These are phyloP conservation scores for Zele albiditarsus DNA, from an alignment of 2,888 invertebrate species.

Conservation along the genomic window DNA sequence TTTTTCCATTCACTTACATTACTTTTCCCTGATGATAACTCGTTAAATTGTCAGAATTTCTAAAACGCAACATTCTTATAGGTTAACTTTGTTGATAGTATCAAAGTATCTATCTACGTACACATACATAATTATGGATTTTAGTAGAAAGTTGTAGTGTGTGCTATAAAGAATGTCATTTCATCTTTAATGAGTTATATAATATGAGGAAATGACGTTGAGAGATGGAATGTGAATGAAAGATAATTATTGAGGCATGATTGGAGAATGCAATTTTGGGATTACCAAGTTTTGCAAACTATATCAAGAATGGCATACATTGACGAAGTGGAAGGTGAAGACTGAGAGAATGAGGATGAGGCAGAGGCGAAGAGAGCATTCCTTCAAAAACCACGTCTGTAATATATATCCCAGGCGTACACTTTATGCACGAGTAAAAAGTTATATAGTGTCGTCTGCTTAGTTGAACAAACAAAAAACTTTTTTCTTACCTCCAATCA, in stretches of 20 bases:
- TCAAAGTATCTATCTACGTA: too few relatives aligned
- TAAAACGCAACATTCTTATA: background rate
- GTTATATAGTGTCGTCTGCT: constrained; percentile 29
- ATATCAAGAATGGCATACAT: background rate
- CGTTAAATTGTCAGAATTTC: background rate
- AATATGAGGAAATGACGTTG: background rate
- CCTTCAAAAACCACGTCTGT: constrained; percentile 9
- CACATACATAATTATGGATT: background rate
- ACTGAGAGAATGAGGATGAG: background rate
- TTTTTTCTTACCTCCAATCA: constrained; percentile 25
- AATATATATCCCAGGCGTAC: background rate
- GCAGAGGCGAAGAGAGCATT: background rate
- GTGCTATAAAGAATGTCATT: background rate
- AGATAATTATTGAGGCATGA: constrained; percentile 34
- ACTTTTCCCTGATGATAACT: too few relatives aligned
- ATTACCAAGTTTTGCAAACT: constrained; percentile 34
- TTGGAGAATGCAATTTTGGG: constrained; percentile 14
- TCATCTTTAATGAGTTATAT: background rate
- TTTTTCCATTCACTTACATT: too few relatives aligned
- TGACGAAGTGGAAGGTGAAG: background rate
- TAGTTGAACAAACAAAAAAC: constrained; percentile 27
- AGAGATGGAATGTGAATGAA: background rate
- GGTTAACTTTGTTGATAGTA: background rate
- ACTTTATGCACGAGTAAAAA: constrained; percentile 39
- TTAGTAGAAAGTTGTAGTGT: constrained; percentile 34